Evolutionary conservation across 2,888 invertebrate species (phyloP), one percentile per base, ranked within the genome.

Genomic region (Drosophila seclusa): DNA sequence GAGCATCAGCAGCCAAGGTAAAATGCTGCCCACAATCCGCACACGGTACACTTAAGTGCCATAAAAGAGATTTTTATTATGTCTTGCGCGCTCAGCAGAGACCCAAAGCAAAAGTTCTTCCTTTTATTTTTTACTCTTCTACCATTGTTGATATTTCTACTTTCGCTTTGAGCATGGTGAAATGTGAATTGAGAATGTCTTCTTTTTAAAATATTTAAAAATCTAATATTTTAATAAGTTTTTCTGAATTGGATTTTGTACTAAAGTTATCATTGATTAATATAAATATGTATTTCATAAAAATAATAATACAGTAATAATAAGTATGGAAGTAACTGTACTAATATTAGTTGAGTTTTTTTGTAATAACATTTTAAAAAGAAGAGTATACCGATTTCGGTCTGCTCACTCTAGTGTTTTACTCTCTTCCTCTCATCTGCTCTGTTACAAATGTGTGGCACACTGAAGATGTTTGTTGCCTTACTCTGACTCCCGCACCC

Each of bases 41-140:
- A 87, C 90, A 89, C 90, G 73, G 84, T 76, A 77, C 90, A 90
- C 90, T 90, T 90, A 90, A 87, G 87, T 87, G 87, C 90, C 87
- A 90, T 87, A 87, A 87, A 87, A 87, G 90, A 87, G 90, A 90
- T 87, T 87, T 87, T 87, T 87, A 87, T 87, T 90, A 87, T 90
- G 89, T 90, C 87, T 87, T 87, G 75, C 87, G 79, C 57, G 76
- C 78, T 48, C 53, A 69, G 70, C 75, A 48, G 64, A 75, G 68
- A 63, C 45, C 78, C 69, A 73, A 63, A 73, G 76, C 82, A 68
- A 71, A 81, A 73, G 78, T 73, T 82, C 73, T 75, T 81, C 66
- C 60, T 65, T 67, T 70, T 59, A 48, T 79, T 64, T 67, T 65
- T 68, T 54, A 61, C 55, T 53, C 63, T 58, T 65, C 57, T 52